Base-by-base conservation (phyloP, 2,797 vertebrate genomes). In the Glossophaga mutica region DNA sequence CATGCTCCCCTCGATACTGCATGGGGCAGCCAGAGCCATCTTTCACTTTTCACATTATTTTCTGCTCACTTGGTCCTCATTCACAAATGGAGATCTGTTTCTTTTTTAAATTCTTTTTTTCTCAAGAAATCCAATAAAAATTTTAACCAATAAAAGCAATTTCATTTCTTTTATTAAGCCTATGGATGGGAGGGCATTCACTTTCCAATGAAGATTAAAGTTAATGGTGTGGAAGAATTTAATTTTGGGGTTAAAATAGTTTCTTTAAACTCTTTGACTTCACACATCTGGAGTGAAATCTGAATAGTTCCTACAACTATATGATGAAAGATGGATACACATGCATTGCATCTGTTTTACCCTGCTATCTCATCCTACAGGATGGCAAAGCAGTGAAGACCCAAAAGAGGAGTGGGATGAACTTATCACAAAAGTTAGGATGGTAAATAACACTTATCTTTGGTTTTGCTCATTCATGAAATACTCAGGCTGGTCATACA, bases 51-150 rank as follows among this genome's bases (percentile, higher is more conserved):
- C 59, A 83, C 37, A 87, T 52, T 4, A 6, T 96, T 92, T 97
- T 97, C 96, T 97, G 91, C 78, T 97, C 78, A 8, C 34, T 97
- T 97, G 95, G 95, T 91, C 50, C 76, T 91, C 88, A 96, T 95
- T 94, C 95, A 97, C 86, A 95, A 71, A 82, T 34, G 44, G 32
- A 89, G 44, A 92, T 78, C 48, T 67, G 79, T 94, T 95, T 95
- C 57, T 90, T 77, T 89, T 87, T 32, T 37, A 89, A 94, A 34
- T 87, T 90, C 1, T 74, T 85, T 83, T 83, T 87, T 52, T 74
- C 57, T 92, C 73, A 92, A 96, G 71, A 44, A 90, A 90, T 59
- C 37, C 81, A 74, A n/a, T 91, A 26, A 91, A 94, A 79, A 34
- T 76, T 91, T 87, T 87, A 91, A 73, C 90, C 18, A 32, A 67